These are phyloP conservation scores for Scaptomyza graminum DNA, from an alignment of 1,140 invertebrate genomes.

Conservation along the genomic window DNA sequence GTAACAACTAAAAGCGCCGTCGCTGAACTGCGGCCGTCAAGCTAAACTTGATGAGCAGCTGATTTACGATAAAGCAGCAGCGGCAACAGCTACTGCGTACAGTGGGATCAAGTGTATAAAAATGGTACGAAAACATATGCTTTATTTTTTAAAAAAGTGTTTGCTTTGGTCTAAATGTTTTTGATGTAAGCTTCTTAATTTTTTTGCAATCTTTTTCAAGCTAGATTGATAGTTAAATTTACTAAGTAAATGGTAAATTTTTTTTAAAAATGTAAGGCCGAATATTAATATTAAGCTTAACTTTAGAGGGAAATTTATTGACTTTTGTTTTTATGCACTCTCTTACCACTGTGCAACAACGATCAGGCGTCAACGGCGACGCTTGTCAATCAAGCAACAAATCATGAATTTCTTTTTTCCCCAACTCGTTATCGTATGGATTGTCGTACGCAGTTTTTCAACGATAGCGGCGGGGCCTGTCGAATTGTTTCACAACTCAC, in stretches of 20 bases:
- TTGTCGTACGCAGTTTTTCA: slow-evolving; percentile 1
- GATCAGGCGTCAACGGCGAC: slow-evolving; percentile 41
- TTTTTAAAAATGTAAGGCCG: too few relatives aligned
- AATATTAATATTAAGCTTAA: too few relatives aligned
- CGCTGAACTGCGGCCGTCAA: slow-evolving; percentile 4
- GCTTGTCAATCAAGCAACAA: slow-evolving; percentile 57
- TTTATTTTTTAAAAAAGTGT: neutral
- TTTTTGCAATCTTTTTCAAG: too few relatives aligned
- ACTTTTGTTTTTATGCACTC: neutral
- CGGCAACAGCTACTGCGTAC: slow-evolving; percentile 40
- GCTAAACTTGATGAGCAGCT: slow-evolving; percentile 64
- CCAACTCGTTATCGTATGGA: slow-evolving; percentile 63
- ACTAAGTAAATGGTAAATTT: too few relatives aligned
- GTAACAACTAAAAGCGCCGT: slow-evolving; percentile 28
- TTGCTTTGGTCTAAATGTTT: too few relatives aligned
- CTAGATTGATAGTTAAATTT: too few relatives aligned
- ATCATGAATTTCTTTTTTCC: slow-evolving; percentile 80
- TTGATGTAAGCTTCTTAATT: too few relatives aligned
- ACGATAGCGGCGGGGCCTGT: slow-evolving; percentile 59
- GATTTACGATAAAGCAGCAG: slow-evolving; percentile 64
- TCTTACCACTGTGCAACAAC: slow-evolving; percentile 48
- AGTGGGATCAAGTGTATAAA: slow-evolving; percentile 10
- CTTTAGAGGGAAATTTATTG: too few relatives aligned
- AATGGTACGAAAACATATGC: too few relatives aligned
- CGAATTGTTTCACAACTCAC: slow-evolving; percentile 58